Base-by-base conservation (phyloP, 2,113 vertebrate species). In the Upupa epops region DNA sequence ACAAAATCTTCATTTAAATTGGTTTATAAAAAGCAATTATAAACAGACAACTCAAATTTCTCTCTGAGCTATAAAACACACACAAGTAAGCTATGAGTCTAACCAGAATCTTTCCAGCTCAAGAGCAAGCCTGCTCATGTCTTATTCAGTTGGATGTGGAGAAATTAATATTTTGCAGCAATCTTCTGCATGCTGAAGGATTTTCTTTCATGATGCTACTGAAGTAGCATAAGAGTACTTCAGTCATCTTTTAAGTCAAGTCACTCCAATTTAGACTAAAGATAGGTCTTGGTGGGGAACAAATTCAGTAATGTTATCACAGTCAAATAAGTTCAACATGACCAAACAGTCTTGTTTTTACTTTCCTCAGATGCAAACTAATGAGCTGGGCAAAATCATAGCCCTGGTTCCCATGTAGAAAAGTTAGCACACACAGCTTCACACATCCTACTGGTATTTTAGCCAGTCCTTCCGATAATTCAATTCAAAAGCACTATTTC, bases 11-110 rank as follows among this genome's bases (percentile, higher is more conserved):
- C 77, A 82, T 88, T 95, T 85, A 86, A 94, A 90, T 56, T 74
- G 58, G 29, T 92, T 90, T 84, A 81, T 90, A 84, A 89, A 92
- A 92, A 94, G 36, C 70, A 90, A 84, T 93, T 93, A 89, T 82
- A 82, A 94, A 77, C 59, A 75, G 83, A 75, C 56, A 84, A 94
- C 83, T 86, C 31, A 88, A 77, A 95, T 80, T 85, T 76, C 83
- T 91, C 64, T 79, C 59, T 56, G 71, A 29, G 71, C 68, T 80
- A 63, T 83, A 89, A 94, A 83, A 63, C 25, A 49, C 31, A 54
- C 1, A 13, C 55, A 80, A 70, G 42, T 32, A 40, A 85, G 63
- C 59, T 82, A 65, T 68, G 40, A 72, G 71, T 76, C 71, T 77
- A 65, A 29, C 63, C 4, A 2, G 59, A 93, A 49, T 85, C 25